Base-by-base conservation (phyloP, 2,797 vertebrate genomes). In the Rhynchonycteris naso region DNA sequence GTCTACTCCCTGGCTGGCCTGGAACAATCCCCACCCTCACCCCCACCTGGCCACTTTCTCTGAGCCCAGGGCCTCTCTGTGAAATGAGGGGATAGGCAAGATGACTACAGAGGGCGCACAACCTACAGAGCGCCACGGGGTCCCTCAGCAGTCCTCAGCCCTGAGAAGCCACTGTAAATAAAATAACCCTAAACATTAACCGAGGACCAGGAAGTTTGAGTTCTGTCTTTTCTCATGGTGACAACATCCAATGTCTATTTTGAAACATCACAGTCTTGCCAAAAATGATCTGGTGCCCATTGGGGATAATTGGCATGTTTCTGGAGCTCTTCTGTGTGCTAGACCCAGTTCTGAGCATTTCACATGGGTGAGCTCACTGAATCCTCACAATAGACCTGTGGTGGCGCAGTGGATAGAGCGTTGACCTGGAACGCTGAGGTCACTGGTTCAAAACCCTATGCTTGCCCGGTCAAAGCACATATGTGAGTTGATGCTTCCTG, bases 221-320 rank as follows among this genome's bases (percentile, higher is more conserved):
- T 15, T 35, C 50, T 50, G 26, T 79, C 65, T 54, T 72, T 86
- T 81, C 81, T 83, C 80, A 33, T 2, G 14, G 59, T 33, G 76
- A 85, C 58, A 66, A 33, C 16, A 33, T 54, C 35, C 1, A 3
- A 63, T 2, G 10, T 35, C 61, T 86, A 13, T 86, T 89, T 91
- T 96, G 86, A 95, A 96, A 93, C 22, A 33, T n/a, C 69, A 33
- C 10, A 79, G 43, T 80, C 83, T 89, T 74, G 75, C 50, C 63
- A 58, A 54, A 85, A 78, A 85, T 59, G 47, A 87, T 72, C 87
- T 50, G 88, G 47, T 82, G 66, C 52, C 72, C 30, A 33, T 3
- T 21, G 59, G 35, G 35, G 28, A 28, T 18, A 8, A 33, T 4
- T 1, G 1, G 30, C 12, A 28, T 9, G 21, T 63, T 93, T 88